Conservation (phyloP, 92 coral and sea anemone species). For the Palythoa grandis region DNA sequence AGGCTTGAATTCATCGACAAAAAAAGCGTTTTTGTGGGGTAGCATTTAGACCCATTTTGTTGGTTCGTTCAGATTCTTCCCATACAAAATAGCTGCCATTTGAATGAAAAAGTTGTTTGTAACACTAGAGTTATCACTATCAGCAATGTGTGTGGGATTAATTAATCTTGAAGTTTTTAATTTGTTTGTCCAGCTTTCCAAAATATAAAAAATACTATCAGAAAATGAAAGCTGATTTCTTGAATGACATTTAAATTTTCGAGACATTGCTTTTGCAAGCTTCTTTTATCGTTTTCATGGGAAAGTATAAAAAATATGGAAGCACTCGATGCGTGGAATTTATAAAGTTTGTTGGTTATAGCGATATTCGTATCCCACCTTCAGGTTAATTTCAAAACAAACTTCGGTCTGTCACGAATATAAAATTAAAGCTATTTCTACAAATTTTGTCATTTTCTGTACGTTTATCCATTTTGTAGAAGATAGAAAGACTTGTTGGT, state of each 20-base stretch:
- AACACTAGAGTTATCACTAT: not conserved
- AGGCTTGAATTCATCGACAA: too few relatives aligned
- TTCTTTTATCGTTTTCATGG: not conserved
- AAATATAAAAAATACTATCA: not conserved
- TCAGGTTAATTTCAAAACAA: constrained; percentile 29
- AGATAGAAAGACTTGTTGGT: not conserved
- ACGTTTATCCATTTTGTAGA: not conserved
- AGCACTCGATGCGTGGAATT: not conserved
- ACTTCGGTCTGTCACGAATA: constrained; percentile 34
- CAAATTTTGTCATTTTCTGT: not conserved
- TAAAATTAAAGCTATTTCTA: not conserved
- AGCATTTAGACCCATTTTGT: not conserved
- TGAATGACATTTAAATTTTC: not conserved
- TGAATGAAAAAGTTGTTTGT: not conserved
- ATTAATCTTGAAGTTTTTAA: constrained; percentile 19
- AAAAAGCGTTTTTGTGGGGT: too few relatives aligned
- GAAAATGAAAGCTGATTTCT: not conserved
- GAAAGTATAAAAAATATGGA: not conserved
- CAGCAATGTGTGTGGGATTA: constrained; percentile 38
- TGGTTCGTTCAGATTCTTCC: not conserved
- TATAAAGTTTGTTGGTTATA: not conserved
- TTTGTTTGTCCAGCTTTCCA: constrained; percentile 17
- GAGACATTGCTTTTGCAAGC: not conserved
- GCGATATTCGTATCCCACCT: not conserved
- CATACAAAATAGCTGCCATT: not conserved